Percentiles rank a stretch among this genome's conserved stretches.
Conservation (phyloP, 2,797 vertebrate genomes). For the Pelochelys cantorii region DNA sequence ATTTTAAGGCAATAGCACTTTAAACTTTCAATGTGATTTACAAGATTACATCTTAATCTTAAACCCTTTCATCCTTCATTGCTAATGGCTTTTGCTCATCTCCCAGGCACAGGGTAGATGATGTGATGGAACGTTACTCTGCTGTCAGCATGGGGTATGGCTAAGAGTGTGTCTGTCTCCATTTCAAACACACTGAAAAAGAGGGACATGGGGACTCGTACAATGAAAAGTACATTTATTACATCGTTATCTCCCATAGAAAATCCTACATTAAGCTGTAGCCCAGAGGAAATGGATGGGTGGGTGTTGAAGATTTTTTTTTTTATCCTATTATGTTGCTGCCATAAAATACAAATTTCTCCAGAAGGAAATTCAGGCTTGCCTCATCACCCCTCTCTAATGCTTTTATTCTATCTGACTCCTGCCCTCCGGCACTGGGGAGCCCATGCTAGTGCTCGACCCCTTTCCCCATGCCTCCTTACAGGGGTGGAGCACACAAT, state of each 20-base stretch:
- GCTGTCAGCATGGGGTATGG: not conserved
- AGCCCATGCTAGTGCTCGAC: no score
- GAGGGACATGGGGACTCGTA: fast-evolving
- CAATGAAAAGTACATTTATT: not conserved
- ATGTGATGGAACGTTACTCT: not conserved
- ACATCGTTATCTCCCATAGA: not conserved
- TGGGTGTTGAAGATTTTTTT: not conserved
- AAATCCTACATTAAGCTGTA: not conserved
- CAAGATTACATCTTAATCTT: not conserved
- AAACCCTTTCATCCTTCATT: not conserved
- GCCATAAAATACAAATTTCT: not conserved
- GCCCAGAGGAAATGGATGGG: not conserved
- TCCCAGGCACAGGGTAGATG: not conserved
- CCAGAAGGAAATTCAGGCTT: not conserved
- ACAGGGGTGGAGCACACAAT: no score
- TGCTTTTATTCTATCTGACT: not conserved
- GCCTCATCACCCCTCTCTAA: not conserved
- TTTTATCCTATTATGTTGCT: not conserved
- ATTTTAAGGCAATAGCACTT: not conserved
- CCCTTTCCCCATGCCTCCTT: no score
- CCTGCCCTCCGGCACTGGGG: no score
- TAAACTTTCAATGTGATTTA: not conserved
- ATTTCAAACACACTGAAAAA: not conserved
- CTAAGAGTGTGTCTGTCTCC: not conserved
- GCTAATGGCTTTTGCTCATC: not conserved